phyloP scores from a whole-genome alignment of 2,113 vertebrate genomes.

The Dasyornis broadbenti region DNA sequence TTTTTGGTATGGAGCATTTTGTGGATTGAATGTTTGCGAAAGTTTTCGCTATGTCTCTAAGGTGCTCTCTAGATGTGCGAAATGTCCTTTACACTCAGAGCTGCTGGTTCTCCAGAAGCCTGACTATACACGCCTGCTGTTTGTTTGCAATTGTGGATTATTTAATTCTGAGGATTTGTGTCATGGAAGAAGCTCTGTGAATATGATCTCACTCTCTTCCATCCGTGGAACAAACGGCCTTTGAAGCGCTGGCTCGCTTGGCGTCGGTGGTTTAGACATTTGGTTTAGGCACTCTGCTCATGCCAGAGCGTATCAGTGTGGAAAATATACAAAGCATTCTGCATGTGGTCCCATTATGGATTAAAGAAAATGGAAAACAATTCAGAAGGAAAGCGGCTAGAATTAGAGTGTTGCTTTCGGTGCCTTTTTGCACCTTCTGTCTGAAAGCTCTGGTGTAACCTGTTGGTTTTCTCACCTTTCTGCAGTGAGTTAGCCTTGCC shows the following conservation, averaged over 20 bases:
- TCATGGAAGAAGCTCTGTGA: not conserved
- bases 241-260: not conserved
- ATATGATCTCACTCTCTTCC: not conserved
- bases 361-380: not conserved
- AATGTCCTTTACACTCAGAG: not conserved
- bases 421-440: not conserved
- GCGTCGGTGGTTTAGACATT: not conserved
- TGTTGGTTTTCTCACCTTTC: not conserved
- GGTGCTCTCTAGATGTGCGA: not conserved
- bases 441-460: not conserved
- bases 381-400: not conserved
- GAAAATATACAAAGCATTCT: constrained; percentile 19
- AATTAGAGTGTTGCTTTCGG: not conserved
- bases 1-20: not conserved
- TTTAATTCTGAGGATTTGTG: not conserved
- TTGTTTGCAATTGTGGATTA: not conserved
- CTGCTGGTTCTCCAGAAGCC: not conserved
- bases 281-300: not conserved
- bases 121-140: not conserved
- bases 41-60: not conserved
- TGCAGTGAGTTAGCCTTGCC: not conserved
- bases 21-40: not conserved
- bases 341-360: not conserved
- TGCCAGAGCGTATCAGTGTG: not conserved
- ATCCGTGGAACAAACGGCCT: constrained; percentile 7